Conservation (phyloP, 2,113 vertebrate species). For the Oplegnathus fasciatus region DNA sequence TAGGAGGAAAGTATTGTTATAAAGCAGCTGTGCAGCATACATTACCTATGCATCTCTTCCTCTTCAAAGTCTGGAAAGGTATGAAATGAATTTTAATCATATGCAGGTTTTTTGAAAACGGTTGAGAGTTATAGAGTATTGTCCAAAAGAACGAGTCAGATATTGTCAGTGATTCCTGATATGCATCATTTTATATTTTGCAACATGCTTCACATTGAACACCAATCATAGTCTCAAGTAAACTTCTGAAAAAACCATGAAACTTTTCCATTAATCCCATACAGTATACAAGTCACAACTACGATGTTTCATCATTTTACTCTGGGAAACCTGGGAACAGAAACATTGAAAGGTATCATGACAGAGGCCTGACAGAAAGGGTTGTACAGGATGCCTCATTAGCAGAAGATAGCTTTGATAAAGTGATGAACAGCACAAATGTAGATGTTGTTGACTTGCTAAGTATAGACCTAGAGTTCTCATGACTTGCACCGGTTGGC, state of each 20-base stretch:
- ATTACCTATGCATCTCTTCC: conserved; percentile 32
- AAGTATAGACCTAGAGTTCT: conserved; percentile 36
- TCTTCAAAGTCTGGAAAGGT: conserved; percentile 9
- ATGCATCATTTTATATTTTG: neutral
- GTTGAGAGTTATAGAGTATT: neutral
- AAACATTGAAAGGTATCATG: neutral
- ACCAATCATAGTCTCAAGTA: neutral
- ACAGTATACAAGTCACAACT: too few relatives aligned
- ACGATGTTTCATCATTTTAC: conserved; percentile 7
- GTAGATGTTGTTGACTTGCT: conserved; percentile 39
- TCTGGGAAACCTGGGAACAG: neutral
- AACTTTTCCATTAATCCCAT: neutral
- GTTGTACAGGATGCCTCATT: conserved; percentile 45
- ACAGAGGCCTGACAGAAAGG: neutral
- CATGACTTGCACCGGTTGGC: conserved; percentile 22
- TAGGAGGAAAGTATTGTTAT: conserved; percentile 74
- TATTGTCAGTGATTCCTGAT: neutral
- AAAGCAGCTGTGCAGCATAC: conserved; percentile 43
- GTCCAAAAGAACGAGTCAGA: neutral
- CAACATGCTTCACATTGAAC: neutral
- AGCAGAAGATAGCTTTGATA: conserved; percentile 44
- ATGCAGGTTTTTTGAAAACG: neutral
- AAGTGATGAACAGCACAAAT: conserved; percentile 50
- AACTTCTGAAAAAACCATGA: too few relatives aligned
- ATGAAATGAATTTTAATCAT: neutral